A percentile compares a stretch with the other conserved stretches of the same genome.
These are phyloP conservation scores for Solea senegalensis DNA, from an alignment of 2,113 vertebrate genomes.

Conservation along the genomic window DNA sequence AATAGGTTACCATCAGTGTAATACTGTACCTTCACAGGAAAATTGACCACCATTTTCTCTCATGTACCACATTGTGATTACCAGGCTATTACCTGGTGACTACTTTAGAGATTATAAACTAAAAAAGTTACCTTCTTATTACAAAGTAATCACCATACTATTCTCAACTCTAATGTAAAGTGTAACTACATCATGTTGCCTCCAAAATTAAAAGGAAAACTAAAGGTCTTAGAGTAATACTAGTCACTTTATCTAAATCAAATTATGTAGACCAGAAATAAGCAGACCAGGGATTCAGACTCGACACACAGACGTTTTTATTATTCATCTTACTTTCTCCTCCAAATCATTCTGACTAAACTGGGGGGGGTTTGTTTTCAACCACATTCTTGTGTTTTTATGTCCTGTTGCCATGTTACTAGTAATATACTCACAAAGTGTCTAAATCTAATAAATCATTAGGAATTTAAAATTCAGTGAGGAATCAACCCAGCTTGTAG, in stretches of 20 bases:
- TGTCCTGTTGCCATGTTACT: not conserved
- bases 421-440: not conserved
- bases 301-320: not conserved
- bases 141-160: too few species aligned
- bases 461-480: not conserved
- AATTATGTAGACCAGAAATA: not conserved
- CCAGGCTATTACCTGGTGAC: too few species aligned
- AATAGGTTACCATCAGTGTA: too few species aligned
- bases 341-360: not conserved
- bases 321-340: not conserved
- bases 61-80: too few species aligned
- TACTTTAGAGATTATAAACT: too few species aligned
- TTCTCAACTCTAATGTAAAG: too few species aligned
- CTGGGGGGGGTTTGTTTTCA: not conserved
- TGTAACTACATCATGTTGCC: too few species aligned
- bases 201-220: not conserved
- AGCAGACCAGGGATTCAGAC: not conserved
- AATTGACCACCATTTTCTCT: too few species aligned
- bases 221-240: not conserved
- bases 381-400: not conserved
- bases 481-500: too few species aligned
- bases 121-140: too few species aligned
- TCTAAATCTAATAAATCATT: not conserved
- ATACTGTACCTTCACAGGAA: too few species aligned
- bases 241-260: not conserved